Evolutionary conservation across 2,113 vertebrate species (phyloP).

Genomic region (Apteryx owenii): DNA sequence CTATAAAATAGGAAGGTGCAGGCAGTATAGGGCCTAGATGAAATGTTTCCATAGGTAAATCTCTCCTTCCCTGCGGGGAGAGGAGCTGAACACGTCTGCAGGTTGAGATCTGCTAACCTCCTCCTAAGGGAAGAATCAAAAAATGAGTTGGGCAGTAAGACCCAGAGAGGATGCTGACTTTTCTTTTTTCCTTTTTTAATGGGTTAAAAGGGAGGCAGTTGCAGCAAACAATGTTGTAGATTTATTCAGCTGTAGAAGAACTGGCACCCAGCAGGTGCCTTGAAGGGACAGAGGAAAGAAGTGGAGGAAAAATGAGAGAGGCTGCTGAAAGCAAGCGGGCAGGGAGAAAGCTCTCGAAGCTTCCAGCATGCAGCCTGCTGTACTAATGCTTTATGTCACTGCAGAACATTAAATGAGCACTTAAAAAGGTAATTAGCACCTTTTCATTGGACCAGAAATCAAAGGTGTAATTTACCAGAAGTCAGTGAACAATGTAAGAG

Average conservation of each 20-base stretch:
- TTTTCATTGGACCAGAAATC: slow-evolving; percentile 74
- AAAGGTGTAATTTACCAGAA: slow-evolving; percentile 76
- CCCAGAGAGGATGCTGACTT: not conserved
- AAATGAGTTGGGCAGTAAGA: not conserved
- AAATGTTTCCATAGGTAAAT: not conserved
- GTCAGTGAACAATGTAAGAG: slow-evolving; percentile 69
- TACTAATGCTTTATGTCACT: slow-evolving; percentile 68
- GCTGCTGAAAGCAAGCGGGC: slow-evolving; percentile 41
- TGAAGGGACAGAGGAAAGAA: slow-evolving; percentile 42
- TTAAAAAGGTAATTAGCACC: slow-evolving; percentile 76
- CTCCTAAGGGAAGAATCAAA: not conserved
- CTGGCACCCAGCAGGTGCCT: slow-evolving; percentile 44
- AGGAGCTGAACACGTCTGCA: not conserved
- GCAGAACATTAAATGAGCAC: slow-evolving; percentile 72
- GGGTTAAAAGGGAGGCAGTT: slow-evolving; percentile 31
- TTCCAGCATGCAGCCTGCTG: slow-evolving; percentile 36
- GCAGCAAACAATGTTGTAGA: slow-evolving; percentile 8
- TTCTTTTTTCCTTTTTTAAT: not conserved
- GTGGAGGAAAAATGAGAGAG: slow-evolving; percentile 44
- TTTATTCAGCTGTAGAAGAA: slow-evolving; percentile 57
- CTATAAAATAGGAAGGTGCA: not conserved
- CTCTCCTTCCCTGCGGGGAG: not conserved
- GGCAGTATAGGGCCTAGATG: not conserved
- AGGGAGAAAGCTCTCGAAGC: slow-evolving; percentile 67
- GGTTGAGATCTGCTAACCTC: not conserved